A percentile compares a stretch with the other conserved stretches of the same genome.
These are phyloP conservation scores for Actinemys pallida DNA, from an alignment of 2,113 vertebrate genomes.

Conservation along the genomic window DNA sequence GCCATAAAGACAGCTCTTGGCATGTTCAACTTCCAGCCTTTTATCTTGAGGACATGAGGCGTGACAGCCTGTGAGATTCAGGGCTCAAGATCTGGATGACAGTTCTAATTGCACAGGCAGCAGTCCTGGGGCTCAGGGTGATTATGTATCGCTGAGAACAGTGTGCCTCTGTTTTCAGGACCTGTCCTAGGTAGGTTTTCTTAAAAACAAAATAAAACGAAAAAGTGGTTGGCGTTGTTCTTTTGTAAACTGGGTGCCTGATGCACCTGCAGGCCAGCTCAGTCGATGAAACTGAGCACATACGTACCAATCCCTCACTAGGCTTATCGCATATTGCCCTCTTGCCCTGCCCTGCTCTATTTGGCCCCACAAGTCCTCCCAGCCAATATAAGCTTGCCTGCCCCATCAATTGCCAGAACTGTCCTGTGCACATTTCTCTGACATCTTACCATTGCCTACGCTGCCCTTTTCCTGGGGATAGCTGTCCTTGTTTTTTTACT, in stretches of 20 bases:
- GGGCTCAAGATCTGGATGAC: not conserved
- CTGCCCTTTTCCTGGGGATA: not conserved
- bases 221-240: not conserved
- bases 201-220: not conserved
- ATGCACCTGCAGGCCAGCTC: not conserved
- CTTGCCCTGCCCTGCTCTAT: not conserved
- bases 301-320: rapidly evolving
- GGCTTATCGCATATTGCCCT: not conserved
- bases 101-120: conserved; percentile 16
- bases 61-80: not conserved
- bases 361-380: not conserved
- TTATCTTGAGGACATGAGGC: not conserved
- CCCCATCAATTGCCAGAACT: not conserved
- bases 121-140: rapidly evolving
- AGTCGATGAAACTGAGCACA: not conserved
- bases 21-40: not conserved
- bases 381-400: not conserved
- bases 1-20: conserved; percentile 10
- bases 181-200: not conserved
- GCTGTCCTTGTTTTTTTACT: not conserved
- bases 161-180: not conserved
- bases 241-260: not conserved
- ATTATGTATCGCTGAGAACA: not conserved
- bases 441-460: not conserved
- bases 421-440: not conserved